A percentile compares a stretch with the other conserved stretches of the same genome.
Evolutionary conservation across 2,797 vertebrate species (phyloP).

Genomic region (Distichodus sexfasciatus): DNA sequence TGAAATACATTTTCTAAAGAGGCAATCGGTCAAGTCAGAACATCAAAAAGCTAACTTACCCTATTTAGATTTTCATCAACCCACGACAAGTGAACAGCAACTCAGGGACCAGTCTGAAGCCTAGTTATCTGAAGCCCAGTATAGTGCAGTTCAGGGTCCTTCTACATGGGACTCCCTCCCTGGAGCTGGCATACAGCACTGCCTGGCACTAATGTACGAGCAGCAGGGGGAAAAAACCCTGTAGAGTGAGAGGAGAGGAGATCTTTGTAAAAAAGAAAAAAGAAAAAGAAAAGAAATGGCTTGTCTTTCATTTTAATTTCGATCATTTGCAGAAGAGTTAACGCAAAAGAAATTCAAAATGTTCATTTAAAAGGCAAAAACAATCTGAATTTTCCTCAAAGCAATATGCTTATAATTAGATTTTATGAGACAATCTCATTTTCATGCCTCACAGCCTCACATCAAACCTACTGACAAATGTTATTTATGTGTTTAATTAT

Average conservation of each 20-base stretch:
- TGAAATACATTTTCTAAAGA: not conserved
- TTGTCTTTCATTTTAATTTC: not conserved
- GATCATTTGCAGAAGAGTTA: not conserved
- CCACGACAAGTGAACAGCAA: not conserved
- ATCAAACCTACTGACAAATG: too few relatives aligned
- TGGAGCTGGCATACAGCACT: not conserved
- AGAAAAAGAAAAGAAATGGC: too few relatives aligned
- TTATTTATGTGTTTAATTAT: not conserved
- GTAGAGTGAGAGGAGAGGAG: slow-evolving; percentile 2
- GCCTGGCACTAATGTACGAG: slow-evolving; percentile 7
- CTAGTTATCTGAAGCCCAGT: not conserved
- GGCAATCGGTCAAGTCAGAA: not conserved
- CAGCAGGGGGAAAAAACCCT: not conserved
- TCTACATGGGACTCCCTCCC: slow-evolving; percentile 18
- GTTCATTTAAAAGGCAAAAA: not conserved
- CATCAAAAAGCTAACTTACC: not conserved
- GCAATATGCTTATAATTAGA: not conserved
- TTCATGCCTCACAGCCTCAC: not conserved
- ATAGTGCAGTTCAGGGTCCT: slow-evolving; percentile 9
- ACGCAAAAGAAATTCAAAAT: not conserved
- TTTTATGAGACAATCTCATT: not conserved
- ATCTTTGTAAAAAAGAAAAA: slow-evolving; percentile 11
- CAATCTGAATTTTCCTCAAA: slow-evolving; percentile 18
- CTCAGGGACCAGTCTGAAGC: not conserved
- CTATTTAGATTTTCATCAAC: not conserved